Evolutionary conservation across 1,140 invertebrate genomes (phyloP).

Genomic region (Ooceraea biroi): DNA sequence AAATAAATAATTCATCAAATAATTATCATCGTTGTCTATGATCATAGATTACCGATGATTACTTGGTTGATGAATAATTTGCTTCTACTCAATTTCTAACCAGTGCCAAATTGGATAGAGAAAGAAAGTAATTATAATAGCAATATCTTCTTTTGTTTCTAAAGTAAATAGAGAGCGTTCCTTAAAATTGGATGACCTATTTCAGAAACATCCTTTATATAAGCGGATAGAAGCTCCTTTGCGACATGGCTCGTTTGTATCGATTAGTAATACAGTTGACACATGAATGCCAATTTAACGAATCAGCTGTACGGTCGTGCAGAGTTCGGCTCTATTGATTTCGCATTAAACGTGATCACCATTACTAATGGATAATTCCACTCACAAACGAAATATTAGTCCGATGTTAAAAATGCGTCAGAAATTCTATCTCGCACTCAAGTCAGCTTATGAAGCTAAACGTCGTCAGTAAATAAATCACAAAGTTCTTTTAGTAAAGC

Average conservation of each 20-base stretch:
- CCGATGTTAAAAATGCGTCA: not conserved
- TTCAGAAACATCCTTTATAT: not conserved
- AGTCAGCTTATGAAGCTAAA: slow-evolving; percentile 13
- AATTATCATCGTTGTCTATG: too few relatives aligned
- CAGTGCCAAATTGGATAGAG: not conserved
- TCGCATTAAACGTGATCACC: slow-evolving; percentile 38
- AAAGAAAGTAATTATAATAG: not conserved
- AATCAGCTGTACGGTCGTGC: not conserved
- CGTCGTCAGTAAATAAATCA: slow-evolving; percentile 43
- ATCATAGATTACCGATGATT: too few relatives aligned
- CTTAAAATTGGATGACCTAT: not conserved
- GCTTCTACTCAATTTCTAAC: too few relatives aligned
- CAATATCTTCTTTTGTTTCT: not conserved
- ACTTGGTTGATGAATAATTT: too few relatives aligned
- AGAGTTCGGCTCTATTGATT: slow-evolving; percentile 26
- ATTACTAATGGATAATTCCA: slow-evolving; percentile 26
- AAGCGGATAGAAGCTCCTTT: not conserved
- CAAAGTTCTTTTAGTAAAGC: slow-evolving; percentile 35
- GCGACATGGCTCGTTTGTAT: not conserved
- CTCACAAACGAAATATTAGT: slow-evolving; percentile 9
- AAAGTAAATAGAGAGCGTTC: not conserved
- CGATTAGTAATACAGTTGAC: slow-evolving; percentile 17
- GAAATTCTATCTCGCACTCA: not conserved
- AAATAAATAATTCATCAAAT: too few relatives aligned
- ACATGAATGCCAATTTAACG: not conserved